Conservation (phyloP, 2,888 invertebrate genomes). For the Lepidochitona cinerea region DNA sequence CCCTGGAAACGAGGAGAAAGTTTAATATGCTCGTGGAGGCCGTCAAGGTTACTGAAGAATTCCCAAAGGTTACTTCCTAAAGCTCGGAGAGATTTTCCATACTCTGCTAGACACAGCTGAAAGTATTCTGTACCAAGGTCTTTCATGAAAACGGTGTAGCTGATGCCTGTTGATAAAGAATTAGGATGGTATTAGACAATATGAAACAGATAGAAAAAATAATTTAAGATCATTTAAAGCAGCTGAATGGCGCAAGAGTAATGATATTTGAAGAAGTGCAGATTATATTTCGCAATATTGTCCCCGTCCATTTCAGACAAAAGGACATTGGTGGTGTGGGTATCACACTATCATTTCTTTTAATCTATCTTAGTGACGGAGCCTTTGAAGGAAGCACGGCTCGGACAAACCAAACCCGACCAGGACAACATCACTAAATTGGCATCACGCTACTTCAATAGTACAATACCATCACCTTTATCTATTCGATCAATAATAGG, state of each 20-base stretch:
- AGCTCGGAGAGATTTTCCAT: conserved; percentile 94
- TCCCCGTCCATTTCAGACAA: no score
- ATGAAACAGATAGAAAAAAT: no score
- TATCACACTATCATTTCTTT: neutral
- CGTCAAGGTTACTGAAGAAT: conserved; percentile 96
- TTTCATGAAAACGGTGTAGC: conserved; percentile 72
- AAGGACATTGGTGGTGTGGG: neutral
- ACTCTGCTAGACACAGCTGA: conserved; percentile 97
- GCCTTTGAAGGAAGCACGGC: neutral
- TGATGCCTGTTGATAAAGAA: no score
- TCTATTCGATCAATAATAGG: neutral
- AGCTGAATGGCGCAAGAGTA: no score
- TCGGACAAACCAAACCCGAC: neutral
- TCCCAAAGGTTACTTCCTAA: conserved; percentile 94
- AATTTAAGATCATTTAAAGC: no score
- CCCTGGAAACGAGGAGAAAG: conserved; percentile 88
- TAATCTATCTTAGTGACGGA: neutral
- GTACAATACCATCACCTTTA: neutral
- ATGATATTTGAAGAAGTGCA: neutral
- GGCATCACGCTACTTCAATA: neutral
- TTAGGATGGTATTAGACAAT: no score
- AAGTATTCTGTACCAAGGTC: conserved; percentile 95
- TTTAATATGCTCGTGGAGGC: conserved; percentile 91
- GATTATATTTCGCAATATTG: no score
- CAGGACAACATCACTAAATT: neutral